Percentiles rank a stretch among this genome's conserved stretches.
Conservation (phyloP, 1,140 invertebrate genomes). For the Drosophila watanabei region DNA sequence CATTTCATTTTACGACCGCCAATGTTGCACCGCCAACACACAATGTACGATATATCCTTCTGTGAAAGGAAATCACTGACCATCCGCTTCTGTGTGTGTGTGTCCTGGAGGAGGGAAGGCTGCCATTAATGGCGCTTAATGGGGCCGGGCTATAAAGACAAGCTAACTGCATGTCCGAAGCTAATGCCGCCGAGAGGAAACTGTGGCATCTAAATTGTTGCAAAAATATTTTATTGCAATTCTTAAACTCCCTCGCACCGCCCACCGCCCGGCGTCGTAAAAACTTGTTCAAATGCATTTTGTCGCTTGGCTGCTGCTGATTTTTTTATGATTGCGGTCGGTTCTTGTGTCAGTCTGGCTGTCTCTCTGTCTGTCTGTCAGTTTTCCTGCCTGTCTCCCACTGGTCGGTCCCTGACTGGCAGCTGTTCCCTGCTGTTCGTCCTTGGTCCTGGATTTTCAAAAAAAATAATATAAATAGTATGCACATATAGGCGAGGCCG, state of each 20-base stretch:
- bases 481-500: constrained; percentile 27
- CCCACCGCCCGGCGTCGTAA: constrained; percentile 40
- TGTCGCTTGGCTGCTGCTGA: constrained; percentile 73
- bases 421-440: constrained; percentile 48
- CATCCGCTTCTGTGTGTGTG: constrained; percentile 16
- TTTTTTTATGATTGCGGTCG: constrained; percentile 73
- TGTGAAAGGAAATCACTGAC: constrained; percentile 58
- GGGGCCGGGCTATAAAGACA: constrained; percentile 62
- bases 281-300: constrained; percentile 77
- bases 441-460: constrained; percentile 19
- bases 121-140: constrained; percentile 74
- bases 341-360: constrained; percentile 10
- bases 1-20: constrained; percentile 40
- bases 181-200: constrained; percentile 45
- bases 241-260: constrained; percentile 40
- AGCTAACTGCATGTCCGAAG: constrained; percentile 64
- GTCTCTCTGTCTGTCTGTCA: constrained; percentile 7
- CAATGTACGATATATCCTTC: constrained; percentile 40
- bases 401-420: constrained; percentile 25
- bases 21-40: constrained; percentile 31
- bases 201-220: constrained; percentile 77
- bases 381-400: constrained; percentile 10
- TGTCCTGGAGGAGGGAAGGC: constrained; percentile 19
- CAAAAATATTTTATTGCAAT: constrained; percentile 79
- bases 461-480: constrained; percentile 3